A percentile compares a stretch with the other conserved stretches of the same genome.
Evolutionary conservation across 2,797 vertebrate genomes (phyloP).

Genomic region (Nannoperca australis): DNA sequence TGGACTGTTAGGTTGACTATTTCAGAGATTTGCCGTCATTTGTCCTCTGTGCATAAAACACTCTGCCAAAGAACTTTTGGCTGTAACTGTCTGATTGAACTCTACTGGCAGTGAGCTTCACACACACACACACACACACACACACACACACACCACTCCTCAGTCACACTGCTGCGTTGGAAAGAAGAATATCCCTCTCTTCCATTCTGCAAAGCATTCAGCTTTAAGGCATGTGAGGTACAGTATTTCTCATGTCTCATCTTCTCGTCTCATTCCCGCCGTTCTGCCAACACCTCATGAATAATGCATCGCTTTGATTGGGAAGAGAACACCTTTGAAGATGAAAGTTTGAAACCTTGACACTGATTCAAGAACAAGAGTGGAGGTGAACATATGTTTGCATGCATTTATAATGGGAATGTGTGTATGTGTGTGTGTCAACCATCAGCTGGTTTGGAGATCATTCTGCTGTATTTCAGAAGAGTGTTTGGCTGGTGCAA

Average conservation of each 20-base stretch:
- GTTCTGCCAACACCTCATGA: slow-evolving; percentile 7
- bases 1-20: slow-evolving; percentile 30
- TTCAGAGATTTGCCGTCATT: slow-evolving; percentile 41
- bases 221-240: slow-evolving; percentile 11
- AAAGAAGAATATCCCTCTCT: background rate
- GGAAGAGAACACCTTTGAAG: slow-evolving; percentile 6
- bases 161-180: slow-evolving; percentile 2
- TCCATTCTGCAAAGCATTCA: slow-evolving; percentile 2
- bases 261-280: slow-evolving; percentile 1
- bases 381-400: slow-evolving; percentile 10
- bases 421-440: background rate
- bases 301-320: slow-evolving; percentile 16
- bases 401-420: slow-evolving; percentile 5
- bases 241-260: slow-evolving; percentile 22
- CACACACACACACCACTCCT: background rate
- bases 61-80: slow-evolving; percentile 21
- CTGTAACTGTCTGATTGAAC: slow-evolving; percentile 34
- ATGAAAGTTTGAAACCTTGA: slow-evolving; percentile 1
- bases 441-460: background rate
- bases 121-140: too few species aligned
- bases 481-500: background rate
- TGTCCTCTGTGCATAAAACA: slow-evolving; percentile 24
- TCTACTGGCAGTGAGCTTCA: slow-evolving; percentile 28
- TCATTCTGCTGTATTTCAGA: background rate
- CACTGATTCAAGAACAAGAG: slow-evolving; percentile 1